These are phyloP conservation scores for Sylvilagus floridanus DNA, from an alignment of 2,797 vertebrate genomes.

Conservation along the genomic window DNA sequence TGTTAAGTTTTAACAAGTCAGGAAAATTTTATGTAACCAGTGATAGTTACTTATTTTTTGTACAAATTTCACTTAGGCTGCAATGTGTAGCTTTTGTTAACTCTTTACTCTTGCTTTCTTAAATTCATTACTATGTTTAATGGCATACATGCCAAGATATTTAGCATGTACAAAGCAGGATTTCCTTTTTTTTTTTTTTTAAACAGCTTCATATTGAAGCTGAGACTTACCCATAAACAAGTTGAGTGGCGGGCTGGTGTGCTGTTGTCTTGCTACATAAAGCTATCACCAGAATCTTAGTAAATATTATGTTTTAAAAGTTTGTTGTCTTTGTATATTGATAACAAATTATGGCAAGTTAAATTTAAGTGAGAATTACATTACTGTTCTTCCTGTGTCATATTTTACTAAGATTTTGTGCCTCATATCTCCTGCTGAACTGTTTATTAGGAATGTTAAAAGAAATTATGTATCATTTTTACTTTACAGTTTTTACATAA, in stretches of 20 bases:
- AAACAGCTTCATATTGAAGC: conserved; percentile 92
- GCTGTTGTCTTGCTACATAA: too few species aligned
- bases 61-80: conserved; percentile 84
- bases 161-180: conserved; percentile 89
- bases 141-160: conserved; percentile 89
- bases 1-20: conserved; percentile 84
- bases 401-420: conserved; percentile 81
- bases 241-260: too few species aligned
- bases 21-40: conserved; percentile 84
- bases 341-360: conserved; percentile 79
- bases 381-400: conserved; percentile 70
- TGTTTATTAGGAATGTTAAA: conserved; percentile 76
- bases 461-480: conserved; percentile 75
- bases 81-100: conserved; percentile 86
- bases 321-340: conserved; percentile 73
- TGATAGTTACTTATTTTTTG: conserved; percentile 78
- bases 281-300: too few species aligned
- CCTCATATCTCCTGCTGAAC: conserved; percentile 74
- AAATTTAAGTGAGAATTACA: conserved; percentile 73
- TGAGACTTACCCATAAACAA: conserved; percentile 67
- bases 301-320: too few species aligned
- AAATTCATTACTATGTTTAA: conserved; percentile 86
- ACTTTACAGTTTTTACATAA: conserved; percentile 81
- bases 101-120: conserved; percentile 81
- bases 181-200: conserved; percentile 79